Evolutionary conservation across 1,140 invertebrate species (phyloP), one percentile per base, ranked within the genome.

Genomic region (Ceratina japonica): DNA sequence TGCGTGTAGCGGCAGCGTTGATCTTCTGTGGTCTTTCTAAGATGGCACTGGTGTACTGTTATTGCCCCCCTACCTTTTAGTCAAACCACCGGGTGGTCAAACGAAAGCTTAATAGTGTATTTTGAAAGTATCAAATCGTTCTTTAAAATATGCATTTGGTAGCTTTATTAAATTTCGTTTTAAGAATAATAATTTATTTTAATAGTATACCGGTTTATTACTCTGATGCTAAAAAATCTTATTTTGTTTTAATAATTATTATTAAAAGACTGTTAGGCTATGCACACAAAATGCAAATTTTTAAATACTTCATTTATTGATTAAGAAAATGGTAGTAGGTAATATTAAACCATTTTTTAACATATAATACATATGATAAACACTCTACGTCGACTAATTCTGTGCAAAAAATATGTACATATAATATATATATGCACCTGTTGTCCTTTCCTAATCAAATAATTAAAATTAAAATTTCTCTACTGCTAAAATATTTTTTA

Each of bases 11-110:
- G 75, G 62, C 79, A 75, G 82, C 63, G 75, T 76, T 71, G 63
- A 27, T 65, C 69, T 66, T 62, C 72, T 49, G 70, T 74, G 77
- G 56, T 70, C 80, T 82, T 82, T 82, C 65, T 62, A 77, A 80
- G 66, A 66, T 80, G 79, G 74, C 79, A 76, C 62, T 69, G 59
- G 13, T 73, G 59, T 31, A 54, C 58, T 5, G 24, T 62, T 54
- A n/a, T 56, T 18, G 54, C 52, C 63, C 52, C 63, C 24, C 18
- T 51, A 51, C n/a, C 65, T 49, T 58, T 31, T 70, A 70, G 52
- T 77, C 74, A n/a, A n/a, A n/a, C n/a, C n/a, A n/a, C n/a, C n/a
- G n/a, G n/a, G n/a, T n/a, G n/a, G n/a, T n/a, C n/a, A 80, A 77
- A 64, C 58, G 2, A 59, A 31, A 18, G 8, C 20, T 71, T 77